Conservation (phyloP, 2,113 vertebrate species). For the Marcusenius ussheri region DNA sequence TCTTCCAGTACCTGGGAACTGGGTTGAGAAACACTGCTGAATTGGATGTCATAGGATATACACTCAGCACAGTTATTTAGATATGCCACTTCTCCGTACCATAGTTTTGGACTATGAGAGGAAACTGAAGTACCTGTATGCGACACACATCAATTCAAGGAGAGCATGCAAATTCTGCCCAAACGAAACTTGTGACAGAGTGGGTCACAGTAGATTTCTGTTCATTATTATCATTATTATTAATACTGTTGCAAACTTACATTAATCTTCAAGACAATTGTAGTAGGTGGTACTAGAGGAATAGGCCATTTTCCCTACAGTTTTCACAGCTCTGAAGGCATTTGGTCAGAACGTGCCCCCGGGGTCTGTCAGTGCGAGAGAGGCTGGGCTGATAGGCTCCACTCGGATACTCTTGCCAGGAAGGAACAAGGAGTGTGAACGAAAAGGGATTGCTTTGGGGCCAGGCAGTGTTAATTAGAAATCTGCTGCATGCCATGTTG, state of each 20-base stretch:
- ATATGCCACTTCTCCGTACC: background rate
- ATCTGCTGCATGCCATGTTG: slow-evolving; percentile 24
- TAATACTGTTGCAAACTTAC: background rate
- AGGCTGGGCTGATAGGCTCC: background rate
- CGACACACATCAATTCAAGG: background rate
- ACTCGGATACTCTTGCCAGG: background rate
- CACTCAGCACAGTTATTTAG: background rate
- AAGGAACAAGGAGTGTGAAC: background rate
- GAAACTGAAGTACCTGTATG: background rate
- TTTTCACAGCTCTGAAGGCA: background rate
- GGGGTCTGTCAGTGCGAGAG: slow-evolving; percentile 2
- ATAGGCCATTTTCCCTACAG: background rate
- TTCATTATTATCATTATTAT: background rate
- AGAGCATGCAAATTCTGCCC: background rate
- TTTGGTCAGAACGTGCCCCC: background rate
- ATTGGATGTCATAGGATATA: background rate
- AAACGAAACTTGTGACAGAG: background rate
- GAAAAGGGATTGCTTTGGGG: slow-evolving; percentile 16
- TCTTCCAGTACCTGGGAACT: background rate
- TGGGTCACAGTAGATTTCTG: background rate
- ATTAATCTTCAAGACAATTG: background rate
- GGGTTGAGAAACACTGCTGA: background rate
- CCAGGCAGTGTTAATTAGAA: slow-evolving; percentile 28
- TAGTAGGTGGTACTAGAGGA: background rate
- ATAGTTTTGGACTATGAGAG: background rate